These are phyloP conservation scores for Neotoma lepida DNA, from an alignment of 2,113 vertebrate genomes.

Conservation along the genomic window DNA sequence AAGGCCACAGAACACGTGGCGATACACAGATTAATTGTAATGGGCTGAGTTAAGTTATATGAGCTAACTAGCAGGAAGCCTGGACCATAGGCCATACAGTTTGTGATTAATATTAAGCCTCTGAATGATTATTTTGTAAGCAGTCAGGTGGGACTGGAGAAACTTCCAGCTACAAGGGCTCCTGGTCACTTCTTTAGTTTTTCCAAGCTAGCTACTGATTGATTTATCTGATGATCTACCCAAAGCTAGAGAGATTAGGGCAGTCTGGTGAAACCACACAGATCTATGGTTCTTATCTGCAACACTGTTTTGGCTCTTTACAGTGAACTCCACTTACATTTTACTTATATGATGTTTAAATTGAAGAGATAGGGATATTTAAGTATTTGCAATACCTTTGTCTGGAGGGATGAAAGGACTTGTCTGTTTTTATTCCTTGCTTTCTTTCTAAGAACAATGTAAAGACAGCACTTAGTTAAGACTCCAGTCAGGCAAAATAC, in stretches of 20 bases:
- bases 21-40: too few species aligned
- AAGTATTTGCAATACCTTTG: constrained; percentile 49
- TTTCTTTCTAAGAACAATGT: constrained; percentile 32
- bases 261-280: constrained; percentile 15
- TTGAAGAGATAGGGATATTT: constrained; percentile 44
- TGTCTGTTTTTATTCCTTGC: neutral
- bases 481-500: neutral
- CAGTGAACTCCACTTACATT: constrained; percentile 53
- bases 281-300: constrained; percentile 43
- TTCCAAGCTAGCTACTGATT: neutral
- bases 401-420: neutral
- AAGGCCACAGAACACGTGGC: too few species aligned
- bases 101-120: too few species aligned
- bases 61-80: too few species aligned
- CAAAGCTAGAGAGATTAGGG: neutral
- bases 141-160: too few species aligned
- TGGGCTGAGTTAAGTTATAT: too few species aligned
- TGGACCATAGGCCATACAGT: too few species aligned
- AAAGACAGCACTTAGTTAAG: constrained; percentile 8
- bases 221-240: constrained; percentile 45
- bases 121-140: too few species aligned
- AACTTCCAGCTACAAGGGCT: too few species aligned
- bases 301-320: constrained; percentile 57
- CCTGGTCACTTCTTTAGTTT: neutral
- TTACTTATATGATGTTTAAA: constrained; percentile 41